Evolutionary conservation across 2,888 invertebrate species (phyloP).

Genomic region (Agonopterix heracliana): DNA sequence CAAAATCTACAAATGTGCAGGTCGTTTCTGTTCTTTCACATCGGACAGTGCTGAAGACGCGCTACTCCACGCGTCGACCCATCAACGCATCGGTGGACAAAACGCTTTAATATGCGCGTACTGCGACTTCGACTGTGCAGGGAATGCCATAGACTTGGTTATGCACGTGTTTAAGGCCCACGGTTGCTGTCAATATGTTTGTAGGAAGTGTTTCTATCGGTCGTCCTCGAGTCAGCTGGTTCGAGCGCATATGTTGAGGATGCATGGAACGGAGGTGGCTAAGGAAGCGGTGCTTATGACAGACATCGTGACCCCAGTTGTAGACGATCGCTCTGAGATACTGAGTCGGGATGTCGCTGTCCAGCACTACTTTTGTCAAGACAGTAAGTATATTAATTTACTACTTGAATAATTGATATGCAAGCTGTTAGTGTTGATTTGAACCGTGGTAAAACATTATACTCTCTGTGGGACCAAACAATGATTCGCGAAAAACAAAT

Average conservation of each 20-base stretch:
- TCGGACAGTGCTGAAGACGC: slow-evolving; percentile 52
- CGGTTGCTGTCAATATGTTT: slow-evolving; percentile 77
- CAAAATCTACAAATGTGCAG: slow-evolving; percentile 62
- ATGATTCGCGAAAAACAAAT: too few species aligned
- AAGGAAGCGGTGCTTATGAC: slow-evolving; percentile 30
- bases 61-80: slow-evolving; percentile 52
- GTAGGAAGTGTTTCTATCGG: slow-evolving; percentile 82
- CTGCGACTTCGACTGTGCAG: slow-evolving; percentile 61
- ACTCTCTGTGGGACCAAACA: too few species aligned
- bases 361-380: slow-evolving; percentile 42
- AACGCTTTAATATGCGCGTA: slow-evolving; percentile 76
- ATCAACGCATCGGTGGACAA: slow-evolving; percentile 43
- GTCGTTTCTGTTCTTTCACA: slow-evolving; percentile 57
- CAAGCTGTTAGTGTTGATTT: background rate
- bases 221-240: slow-evolving; percentile 77
- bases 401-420: background rate
- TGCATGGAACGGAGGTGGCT: slow-evolving; percentile 32
- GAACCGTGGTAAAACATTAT: background rate
- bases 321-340: slow-evolving; percentile 23
- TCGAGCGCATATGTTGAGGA: slow-evolving; percentile 70
- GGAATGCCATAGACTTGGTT: slow-evolving; percentile 56
- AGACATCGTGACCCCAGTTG: slow-evolving; percentile 17
- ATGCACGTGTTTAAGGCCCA: slow-evolving; percentile 79
- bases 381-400: slow-evolving; percentile 27
- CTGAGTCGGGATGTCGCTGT: slow-evolving; percentile 51